phyloP scores from a whole-genome alignment of 1,140 invertebrate species.

The Drosophila repletoides region DNA sequence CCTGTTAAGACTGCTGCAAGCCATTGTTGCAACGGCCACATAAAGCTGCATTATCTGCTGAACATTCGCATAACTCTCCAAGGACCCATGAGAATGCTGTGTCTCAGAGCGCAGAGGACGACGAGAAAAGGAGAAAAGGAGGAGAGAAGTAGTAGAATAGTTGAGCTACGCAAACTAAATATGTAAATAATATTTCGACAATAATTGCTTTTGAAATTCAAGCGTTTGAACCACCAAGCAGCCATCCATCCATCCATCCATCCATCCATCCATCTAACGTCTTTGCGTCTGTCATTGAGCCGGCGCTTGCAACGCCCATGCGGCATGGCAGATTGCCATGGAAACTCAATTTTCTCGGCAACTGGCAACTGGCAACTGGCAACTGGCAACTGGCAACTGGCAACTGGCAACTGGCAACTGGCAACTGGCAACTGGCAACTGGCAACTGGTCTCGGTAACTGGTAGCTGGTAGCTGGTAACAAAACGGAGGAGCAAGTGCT shows the following conservation, averaged over 20 bases:
- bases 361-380: no score
- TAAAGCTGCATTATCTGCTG: conserved; percentile 59
- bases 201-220: conserved; percentile 68
- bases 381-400: no score
- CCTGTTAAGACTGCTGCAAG: no score
- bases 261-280: background rate
- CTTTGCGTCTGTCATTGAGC: background rate
- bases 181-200: conserved; percentile 73
- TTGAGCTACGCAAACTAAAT: conserved; percentile 28
- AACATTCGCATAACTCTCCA: conserved; percentile 67
- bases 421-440: no score
- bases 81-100: conserved; percentile 53
- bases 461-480: background rate
- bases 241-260: conserved; percentile 25
- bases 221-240: conserved; percentile 42
- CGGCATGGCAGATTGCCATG: no score
- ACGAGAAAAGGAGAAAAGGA: background rate
- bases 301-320: background rate
- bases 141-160: background rate
- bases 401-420: no score
- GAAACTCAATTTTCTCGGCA: no score
- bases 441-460: no score
- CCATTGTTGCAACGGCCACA: conserved; percentile 41
- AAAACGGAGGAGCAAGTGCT: conserved; percentile 22
- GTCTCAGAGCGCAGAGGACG: background rate